Evolutionary conservation across 1,140 invertebrate genomes (phyloP), one percentile per base, ranked within the genome.

Genomic region (Bombus affinis): DNA sequence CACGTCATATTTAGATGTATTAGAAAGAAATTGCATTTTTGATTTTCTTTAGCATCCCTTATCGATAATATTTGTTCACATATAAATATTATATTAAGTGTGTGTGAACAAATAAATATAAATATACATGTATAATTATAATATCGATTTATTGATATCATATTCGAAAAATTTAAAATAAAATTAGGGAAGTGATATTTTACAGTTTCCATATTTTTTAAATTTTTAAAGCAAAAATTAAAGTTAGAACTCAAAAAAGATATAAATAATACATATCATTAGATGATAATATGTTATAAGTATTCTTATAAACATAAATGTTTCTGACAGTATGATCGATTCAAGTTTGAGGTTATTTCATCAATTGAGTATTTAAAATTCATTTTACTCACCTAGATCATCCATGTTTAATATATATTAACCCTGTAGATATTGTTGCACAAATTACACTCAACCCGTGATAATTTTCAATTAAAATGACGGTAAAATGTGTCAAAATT

Each of bases 301-400:
- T 53, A 75, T 83, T 22, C 1, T 57, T 22, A 35, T 18, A 22
- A 37, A 25, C 3, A 25, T 25, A 32, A 32, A 74, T 37, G 32
- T 22, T 59, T 76, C 44, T 85, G 83, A 81, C 79, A 68, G 59
- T n/a, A 42, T 8, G 47, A 59, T 62, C 42, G 22, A 68, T 44
- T 53, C 6, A 32, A 37, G 28, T 88, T 91, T 66, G 88, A 91
- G 91, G 91, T 91, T 91, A 91, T 32, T 65, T 88, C 15, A 37
- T 15, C 4, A 53, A 37, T 62, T 42, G 15, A 4, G 18, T 10
- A 44, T 57, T 42, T 80, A 28, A 79, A 68, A 47, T 42, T 37
- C 18, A 66, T 62, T 35, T 78, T 83, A 90, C 90, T 92, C 85
- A 93, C 93, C 93, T 70, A 93, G 81, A 88, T 93, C 93, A 77